Evolutionary conservation across 2,888 invertebrate genomes (phyloP).

Genomic region (Chirona hameri): DNA sequence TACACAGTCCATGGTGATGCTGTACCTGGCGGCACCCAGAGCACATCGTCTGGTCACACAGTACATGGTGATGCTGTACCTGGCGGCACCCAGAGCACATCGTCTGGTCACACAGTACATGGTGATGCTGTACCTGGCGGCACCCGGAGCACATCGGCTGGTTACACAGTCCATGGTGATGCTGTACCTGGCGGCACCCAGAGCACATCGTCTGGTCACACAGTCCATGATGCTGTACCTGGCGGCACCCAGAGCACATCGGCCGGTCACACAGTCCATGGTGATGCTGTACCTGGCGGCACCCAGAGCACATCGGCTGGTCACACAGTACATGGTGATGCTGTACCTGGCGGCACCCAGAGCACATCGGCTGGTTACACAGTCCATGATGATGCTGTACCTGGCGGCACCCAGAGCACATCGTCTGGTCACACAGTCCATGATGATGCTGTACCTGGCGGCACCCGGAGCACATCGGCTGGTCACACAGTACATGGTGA

Average conservation of each 20-base stretch:
- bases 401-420: slow-evolving; percentile 48
- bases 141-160: background rate
- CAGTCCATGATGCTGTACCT: slow-evolving; percentile 68
- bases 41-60: background rate
- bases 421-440: no score
- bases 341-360: slow-evolving; percentile 57
- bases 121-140: slow-evolving; percentile 60
- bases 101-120: no score
- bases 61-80: slow-evolving; percentile 64
- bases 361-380: background rate
- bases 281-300: slow-evolving; percentile 59
- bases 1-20: no score
- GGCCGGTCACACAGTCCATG: no score
- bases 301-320: background rate
- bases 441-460: slow-evolving; percentile 62
- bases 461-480: background rate
- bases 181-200: slow-evolving; percentile 57
- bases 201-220: background rate
- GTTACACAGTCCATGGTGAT: no score
- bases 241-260: slow-evolving; percentile 36
- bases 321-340: no score
- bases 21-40: slow-evolving; percentile 55
- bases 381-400: slow-evolving; percentile 64
- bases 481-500: no score
- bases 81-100: slow-evolving; percentile 44